Evolutionary conservation across 1,140 invertebrate species (phyloP), one percentile per base, ranked within the genome.

Genomic region (Oedothorax gibbosus): DNA sequence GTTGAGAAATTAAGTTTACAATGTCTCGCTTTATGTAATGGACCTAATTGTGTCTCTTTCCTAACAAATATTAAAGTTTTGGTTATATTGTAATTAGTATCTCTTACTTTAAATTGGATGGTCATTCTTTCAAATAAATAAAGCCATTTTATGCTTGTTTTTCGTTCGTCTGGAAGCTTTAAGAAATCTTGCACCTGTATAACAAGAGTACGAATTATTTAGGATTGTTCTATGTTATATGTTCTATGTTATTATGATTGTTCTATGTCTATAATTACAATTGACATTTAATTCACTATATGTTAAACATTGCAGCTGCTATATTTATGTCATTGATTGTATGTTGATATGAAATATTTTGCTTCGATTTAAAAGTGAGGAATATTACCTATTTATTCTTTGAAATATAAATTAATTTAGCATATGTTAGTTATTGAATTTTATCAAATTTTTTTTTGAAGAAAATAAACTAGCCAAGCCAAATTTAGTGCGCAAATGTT

Each of bases 71-170:
- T 35, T 35, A 5, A 35, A 35, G 35, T 35, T 35, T n/a, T n/a
- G n/a, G 35, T 35, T 35, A 35, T 35, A 35, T 35, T 35, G 1
- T 35, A 35, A 35, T 35, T 35, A 35, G 35, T 35, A 66, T 18
- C 54, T 51, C 81, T 49, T 75, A 83, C 81, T 57, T 83, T 83
- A 51, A 83, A 83, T 66, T 75, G 57, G n/a, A 83, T 49, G 0
- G 35, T 35, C n/a, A 83, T 18, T 68, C 81, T 62, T 75, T 83
- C 81, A 83, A 83, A 83, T n/a, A 83, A 68, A 18, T 65, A 66
- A 10, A 53, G 54, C 81, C 81, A 83, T 83, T 83, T 83, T 53
- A 83, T 9, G 6, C 10, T 20, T 18, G 81, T 83, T 56, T 75
- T 83, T 3, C 66, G 71, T 64, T 83, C 81, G 11, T 75, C 81